Evolutionary conservation across 2,888 invertebrate genomes (phyloP).

Genomic region (Hemaris fuciformis): DNA sequence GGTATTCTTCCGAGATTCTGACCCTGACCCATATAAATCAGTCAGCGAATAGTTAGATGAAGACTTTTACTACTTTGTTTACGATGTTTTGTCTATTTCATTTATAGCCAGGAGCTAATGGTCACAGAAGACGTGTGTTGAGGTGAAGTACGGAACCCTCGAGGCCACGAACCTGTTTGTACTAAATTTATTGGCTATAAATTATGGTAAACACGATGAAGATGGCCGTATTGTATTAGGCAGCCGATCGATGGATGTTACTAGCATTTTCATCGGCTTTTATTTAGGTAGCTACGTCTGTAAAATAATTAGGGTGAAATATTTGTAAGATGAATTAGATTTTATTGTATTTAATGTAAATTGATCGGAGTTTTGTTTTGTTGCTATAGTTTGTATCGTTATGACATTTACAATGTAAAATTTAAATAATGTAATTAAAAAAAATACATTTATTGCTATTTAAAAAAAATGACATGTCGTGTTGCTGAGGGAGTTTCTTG

Average conservation of each 20-base stretch:
- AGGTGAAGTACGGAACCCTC: background rate
- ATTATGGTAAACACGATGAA: background rate
- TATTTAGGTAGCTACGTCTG: too few relatives aligned
- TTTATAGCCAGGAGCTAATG: background rate
- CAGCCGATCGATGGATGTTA: background rate
- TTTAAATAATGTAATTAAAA: too few relatives aligned
- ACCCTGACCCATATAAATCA: background rate
- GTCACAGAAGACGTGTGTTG: background rate
- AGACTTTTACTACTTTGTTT: background rate
- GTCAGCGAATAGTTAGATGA: background rate
- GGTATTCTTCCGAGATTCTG: background rate
- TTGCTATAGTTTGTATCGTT: too few relatives aligned
- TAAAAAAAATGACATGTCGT: too few relatives aligned
- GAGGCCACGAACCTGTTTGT: background rate
- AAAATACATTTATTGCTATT: too few relatives aligned
- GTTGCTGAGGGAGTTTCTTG: too few relatives aligned
- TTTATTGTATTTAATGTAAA: too few relatives aligned
- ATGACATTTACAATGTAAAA: too few relatives aligned
- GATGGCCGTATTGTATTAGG: background rate
- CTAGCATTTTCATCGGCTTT: too few relatives aligned
- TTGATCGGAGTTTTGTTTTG: too few relatives aligned
- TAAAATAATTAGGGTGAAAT: too few relatives aligned
- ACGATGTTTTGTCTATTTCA: background rate
- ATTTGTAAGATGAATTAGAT: too few relatives aligned
- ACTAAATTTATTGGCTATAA: conserved; percentile 1